phyloP scores from a whole-genome alignment of 2,797 vertebrate species.

The Erpetoichthys calabaricus region DNA sequence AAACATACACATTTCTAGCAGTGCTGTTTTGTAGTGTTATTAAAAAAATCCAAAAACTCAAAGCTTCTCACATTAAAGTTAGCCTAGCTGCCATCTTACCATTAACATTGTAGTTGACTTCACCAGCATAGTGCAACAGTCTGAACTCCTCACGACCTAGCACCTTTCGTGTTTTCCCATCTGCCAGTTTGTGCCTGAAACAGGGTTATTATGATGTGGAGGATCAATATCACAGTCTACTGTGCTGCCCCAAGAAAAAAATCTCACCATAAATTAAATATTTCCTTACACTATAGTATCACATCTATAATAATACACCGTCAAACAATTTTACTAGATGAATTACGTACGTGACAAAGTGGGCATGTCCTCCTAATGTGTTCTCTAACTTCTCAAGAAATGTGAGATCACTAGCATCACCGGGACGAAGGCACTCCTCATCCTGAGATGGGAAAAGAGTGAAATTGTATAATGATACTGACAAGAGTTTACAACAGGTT shows the following conservation, averaged over 20 bases:
- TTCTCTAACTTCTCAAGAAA: constrained; percentile 92
- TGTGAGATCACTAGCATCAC: constrained; percentile 83
- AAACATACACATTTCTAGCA: too few relatives aligned
- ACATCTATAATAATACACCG: too few relatives aligned
- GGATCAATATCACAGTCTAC: too few relatives aligned
- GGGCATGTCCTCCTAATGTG: constrained; percentile 77
- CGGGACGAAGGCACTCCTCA: constrained; percentile 89
- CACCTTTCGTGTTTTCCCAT: constrained; percentile 81
- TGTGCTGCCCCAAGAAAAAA: too few relatives aligned
- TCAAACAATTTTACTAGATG: too few relatives aligned
- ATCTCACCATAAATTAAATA: too few relatives aligned
- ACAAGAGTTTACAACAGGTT: not conserved
- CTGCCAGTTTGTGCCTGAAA: constrained; percentile 86
- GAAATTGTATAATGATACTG: not conserved
- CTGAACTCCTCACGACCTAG: constrained; percentile 86
- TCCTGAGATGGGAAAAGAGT: constrained; percentile 53
- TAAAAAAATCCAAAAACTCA: too few relatives aligned
- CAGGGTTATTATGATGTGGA: constrained; percentile 3
- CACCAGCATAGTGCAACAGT: constrained; percentile 86
- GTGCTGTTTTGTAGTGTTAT: too few relatives aligned
- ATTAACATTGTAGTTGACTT: constrained; percentile 89
- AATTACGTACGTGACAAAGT: constrained; percentile 85
- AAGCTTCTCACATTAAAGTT: too few relatives aligned
- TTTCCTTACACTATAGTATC: too few relatives aligned
- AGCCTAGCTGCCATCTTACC: constrained; percentile 40